Base-by-base conservation (phyloP, 1,140 invertebrate genomes). In the Xylocopa sonorina region DNA sequence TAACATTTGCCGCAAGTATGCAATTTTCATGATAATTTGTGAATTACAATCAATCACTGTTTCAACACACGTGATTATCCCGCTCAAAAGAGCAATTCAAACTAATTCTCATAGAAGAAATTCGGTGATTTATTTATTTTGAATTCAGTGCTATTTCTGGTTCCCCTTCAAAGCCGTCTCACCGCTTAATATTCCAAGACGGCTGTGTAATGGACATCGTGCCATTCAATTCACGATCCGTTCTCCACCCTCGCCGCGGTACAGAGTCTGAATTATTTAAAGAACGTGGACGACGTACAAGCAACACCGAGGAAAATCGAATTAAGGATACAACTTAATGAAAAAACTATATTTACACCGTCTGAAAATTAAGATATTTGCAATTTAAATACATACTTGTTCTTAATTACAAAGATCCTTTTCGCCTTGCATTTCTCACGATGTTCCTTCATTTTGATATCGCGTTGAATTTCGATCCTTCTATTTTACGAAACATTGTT, bases 121-220 rank as follows among this genome's bases (percentile, higher is more conserved):
- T 24, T 67, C n/a, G 5, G 5, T 21, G 16, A 7, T 2, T 10
- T 24, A 18, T 27, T 43, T 34, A 34, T 4, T 14, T 32, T n/a
- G 48, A 68, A 38, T 68, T 38, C 66, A 9, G 0, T 18, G 9
- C 48, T 68, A 51, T 68, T 68, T 51, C 48, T 51, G 3, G n/a
- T 51, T 34, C 48, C 14, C 48, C 16, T 24, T 18, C 32, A 18
- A 16, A 32, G 12, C 66, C 18, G n/a, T 27, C 66, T 51, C 14
- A 24, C 24, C 12, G 6, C 3, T 51, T 51, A n/a, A 68, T 34
- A 68, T 68, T 68, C 10, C 66, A 68, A 48, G 48, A 38, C 21
- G n/a, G 16, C n/a, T n/a, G 29, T 51, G 5, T 51, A 53, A 68
- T 68, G 7, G 66, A 68, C 32, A 38, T n/a, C 48, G 2, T 51